A percentile compares a stretch with the other conserved stretches of the same genome.
Conservation (phyloP, 23 tunicate species). For the Ciona savignyi region DNA sequence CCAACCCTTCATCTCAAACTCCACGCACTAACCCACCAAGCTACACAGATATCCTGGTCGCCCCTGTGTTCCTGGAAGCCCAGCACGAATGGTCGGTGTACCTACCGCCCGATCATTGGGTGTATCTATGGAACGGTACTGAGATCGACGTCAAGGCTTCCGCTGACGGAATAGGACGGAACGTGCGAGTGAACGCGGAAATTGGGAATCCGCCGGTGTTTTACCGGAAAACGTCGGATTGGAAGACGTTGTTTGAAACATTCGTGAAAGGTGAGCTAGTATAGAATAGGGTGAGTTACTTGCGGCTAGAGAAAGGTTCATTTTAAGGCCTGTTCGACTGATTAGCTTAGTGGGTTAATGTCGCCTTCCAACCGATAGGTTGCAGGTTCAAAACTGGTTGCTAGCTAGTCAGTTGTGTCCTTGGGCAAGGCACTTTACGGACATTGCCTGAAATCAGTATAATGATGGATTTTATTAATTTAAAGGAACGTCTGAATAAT, state of each 20-base stretch:
- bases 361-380: too few species aligned
- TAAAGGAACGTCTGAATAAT: too few species aligned
- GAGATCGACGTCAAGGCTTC: constrained; percentile 5
- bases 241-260: constrained; percentile 34
- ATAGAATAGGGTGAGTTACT: too few species aligned
- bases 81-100: constrained; percentile 34
- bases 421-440: too few species aligned
- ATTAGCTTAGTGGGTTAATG: too few species aligned
- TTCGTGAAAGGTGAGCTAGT: constrained; percentile 46
- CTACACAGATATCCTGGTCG: constrained; percentile 76
- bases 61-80: constrained; percentile 78
- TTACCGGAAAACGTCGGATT: constrained; percentile 28
- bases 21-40: too few species aligned
- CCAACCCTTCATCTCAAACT: not conserved
- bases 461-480: too few species aligned
- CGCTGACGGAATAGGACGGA: constrained; percentile 13
- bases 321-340: too few species aligned
- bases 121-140: constrained; percentile 68
- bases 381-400: too few species aligned
- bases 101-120: constrained; percentile 78
- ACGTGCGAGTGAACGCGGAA: constrained; percentile 41
- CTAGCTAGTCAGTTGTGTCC: too few species aligned
- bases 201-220: constrained; percentile 87
- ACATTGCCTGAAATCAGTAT: too few species aligned
- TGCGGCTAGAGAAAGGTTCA: too few species aligned